Conservation (phyloP, 1,140 invertebrate species). For the Chelonus insularis region DNA sequence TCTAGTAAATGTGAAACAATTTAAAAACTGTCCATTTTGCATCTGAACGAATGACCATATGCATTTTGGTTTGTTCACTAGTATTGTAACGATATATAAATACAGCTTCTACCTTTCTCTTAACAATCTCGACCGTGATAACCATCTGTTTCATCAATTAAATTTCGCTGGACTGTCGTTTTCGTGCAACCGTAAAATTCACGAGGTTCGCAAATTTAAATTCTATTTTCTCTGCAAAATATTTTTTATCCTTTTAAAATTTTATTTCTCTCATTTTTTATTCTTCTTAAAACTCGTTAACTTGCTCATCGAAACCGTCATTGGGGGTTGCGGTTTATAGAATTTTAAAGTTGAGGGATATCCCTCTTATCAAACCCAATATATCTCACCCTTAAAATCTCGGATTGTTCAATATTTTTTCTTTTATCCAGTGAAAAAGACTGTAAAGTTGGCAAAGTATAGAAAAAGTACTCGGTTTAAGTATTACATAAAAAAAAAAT, state of each 20-base stretch:
- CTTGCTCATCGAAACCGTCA: not conserved
- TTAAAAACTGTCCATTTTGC: no score
- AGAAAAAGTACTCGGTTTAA: not conserved
- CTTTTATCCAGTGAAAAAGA: constrained; percentile 8
- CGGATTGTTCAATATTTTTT: not conserved
- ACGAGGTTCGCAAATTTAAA: constrained; percentile 17
- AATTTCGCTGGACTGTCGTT: constrained; percentile 24
- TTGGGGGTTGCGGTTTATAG: not conserved
- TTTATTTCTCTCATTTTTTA: not conserved
- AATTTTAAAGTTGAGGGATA: constrained; percentile 17
- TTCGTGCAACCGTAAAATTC: constrained; percentile 19
- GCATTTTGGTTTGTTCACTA: constrained; percentile 4
- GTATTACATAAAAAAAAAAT: not conserved
- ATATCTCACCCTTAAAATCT: not conserved
- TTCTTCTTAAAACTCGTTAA: constrained; percentile 10
- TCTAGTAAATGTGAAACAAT: no score
- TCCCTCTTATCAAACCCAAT: not conserved
- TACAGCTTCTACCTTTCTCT: not conserved
- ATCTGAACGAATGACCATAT: not conserved
- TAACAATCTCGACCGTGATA: constrained; percentile 9
- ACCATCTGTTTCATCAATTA: constrained; percentile 30
- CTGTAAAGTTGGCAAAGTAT: not conserved
- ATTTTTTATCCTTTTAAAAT: not conserved
- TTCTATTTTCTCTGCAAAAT: constrained; percentile 5
- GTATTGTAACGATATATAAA: constrained; percentile 19